Base-by-base conservation (phyloP, 2,113 vertebrate species). In the Lagopus leucura region DNA sequence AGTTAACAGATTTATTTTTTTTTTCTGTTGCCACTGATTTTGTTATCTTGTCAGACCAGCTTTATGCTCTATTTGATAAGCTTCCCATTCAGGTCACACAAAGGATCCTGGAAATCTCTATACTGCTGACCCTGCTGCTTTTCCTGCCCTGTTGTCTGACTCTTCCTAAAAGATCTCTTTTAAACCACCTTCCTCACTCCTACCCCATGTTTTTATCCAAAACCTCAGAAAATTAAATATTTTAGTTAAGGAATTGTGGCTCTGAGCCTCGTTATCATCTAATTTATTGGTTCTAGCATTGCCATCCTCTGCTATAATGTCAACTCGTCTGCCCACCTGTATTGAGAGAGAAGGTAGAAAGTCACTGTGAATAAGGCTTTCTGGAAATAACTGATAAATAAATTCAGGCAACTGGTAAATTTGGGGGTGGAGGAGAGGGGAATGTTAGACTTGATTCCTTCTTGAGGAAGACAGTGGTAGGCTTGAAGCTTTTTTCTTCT, bases 41-140 rank as follows among this genome's bases (percentile, higher is more conserved):
- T 6, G 8, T 95, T 94, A 90, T 63, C 82, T 81, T 52, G 15
- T 85, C 74, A 88, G 70, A 92, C 32, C 55, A 93, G 57, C 74
- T 73, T 90, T 86, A 30, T 82, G 60, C 38, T 82, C 47, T 63
- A 80, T 89, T 91, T 80, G 45, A 78, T 88, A 81, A 92, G 72
- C 38, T 88, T 40, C 57, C 65, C 19, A 67, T 82, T 92, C 45
- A 91, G 55, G 27, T 27, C 25, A 42, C 38, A 90, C 63, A 88
- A 74, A 88, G 38, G 38, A 55, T 73, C 50, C n/a, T 79, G 18
- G 45, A 93, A 89, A 87, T 50, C 43, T 72, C 0, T 65, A 15
- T 76, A 61, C 61, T 90, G 27, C 82, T 95, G 89, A 48, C 22
- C 27, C 45, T 79, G n/a, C 43, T 81, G 52, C 42, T 91, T 79